Conservation (phyloP, 2,113 vertebrate species). For the Aramus guarauna region DNA sequence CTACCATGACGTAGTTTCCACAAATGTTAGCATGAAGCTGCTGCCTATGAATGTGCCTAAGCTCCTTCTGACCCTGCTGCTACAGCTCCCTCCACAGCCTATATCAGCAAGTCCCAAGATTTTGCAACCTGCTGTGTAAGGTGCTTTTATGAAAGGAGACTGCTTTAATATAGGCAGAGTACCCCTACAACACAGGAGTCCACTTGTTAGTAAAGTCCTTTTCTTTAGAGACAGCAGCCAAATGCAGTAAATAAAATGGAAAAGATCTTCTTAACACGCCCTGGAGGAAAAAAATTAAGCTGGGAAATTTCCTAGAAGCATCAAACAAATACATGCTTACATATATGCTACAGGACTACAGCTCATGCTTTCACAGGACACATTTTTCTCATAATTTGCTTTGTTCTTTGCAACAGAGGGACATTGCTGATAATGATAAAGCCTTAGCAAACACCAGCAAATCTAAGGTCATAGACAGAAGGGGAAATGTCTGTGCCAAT, state of each 20-base stretch:
- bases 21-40: background rate
- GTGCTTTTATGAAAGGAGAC: background rate
- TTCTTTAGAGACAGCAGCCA: background rate
- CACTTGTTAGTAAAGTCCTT: background rate
- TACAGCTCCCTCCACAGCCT: background rate
- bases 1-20: background rate
- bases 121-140: background rate
- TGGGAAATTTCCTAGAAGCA: background rate
- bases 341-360: background rate
- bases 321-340: background rate
- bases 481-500: background rate
- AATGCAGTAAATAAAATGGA: background rate
- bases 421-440: background rate
- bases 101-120: background rate
- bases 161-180: background rate
- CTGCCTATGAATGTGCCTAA: background rate
- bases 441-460: background rate
- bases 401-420: background rate
- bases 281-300: background rate
- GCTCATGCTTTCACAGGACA: background rate
- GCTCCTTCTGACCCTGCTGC: background rate
- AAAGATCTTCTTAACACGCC: background rate
- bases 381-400: background rate
- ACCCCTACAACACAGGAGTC: background rate
- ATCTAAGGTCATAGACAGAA: background rate